Percentiles rank a stretch among this genome's conserved stretches.
Evolutionary conservation across 2,888 invertebrate genomes (phyloP).

Genomic region (Invenusta paracnida): DNA sequence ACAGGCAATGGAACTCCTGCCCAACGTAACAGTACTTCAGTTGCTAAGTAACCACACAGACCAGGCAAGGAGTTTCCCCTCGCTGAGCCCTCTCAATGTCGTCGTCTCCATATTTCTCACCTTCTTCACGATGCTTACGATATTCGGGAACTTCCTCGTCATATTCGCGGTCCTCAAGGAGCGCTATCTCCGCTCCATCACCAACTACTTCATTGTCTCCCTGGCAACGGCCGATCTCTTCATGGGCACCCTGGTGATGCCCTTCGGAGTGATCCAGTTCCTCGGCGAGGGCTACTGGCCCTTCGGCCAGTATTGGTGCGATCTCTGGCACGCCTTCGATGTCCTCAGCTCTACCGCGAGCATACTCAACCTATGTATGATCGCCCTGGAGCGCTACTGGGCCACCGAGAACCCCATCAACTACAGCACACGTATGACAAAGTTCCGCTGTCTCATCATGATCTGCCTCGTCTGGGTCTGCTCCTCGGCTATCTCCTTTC

Average conservation of each 20-base stretch:
- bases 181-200: conserved; percentile 38
- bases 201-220: conserved; percentile 44
- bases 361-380: conserved; percentile 91
- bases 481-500: conserved; percentile 91
- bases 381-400: conserved; percentile 92
- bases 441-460: conserved; percentile 75
- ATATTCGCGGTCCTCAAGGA: conserved; percentile 42
- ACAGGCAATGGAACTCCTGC: no score
- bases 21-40: no score
- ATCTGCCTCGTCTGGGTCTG: conserved; percentile 93
- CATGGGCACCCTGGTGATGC: conserved; percentile 43
- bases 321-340: conserved; percentile 91
- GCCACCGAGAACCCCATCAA: conserved; percentile 98
- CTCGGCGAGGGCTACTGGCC: conserved; percentile 68
- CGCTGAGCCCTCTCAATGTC: no score
- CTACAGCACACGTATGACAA: conserved; percentile 86
- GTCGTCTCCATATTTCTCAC: not conserved
- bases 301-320: conserved; percentile 91
- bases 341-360: conserved; percentile 95
- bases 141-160: conserved; percentile 40
- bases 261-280: conserved; percentile 47
- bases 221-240: conserved; percentile 42
- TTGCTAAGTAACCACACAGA: no score
- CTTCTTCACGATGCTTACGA: conserved; percentile 19
- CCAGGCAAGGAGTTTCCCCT: no score